Evolutionary conservation across 2,113 vertebrate genomes (phyloP).

Genomic region (Platanista minor): DNA sequence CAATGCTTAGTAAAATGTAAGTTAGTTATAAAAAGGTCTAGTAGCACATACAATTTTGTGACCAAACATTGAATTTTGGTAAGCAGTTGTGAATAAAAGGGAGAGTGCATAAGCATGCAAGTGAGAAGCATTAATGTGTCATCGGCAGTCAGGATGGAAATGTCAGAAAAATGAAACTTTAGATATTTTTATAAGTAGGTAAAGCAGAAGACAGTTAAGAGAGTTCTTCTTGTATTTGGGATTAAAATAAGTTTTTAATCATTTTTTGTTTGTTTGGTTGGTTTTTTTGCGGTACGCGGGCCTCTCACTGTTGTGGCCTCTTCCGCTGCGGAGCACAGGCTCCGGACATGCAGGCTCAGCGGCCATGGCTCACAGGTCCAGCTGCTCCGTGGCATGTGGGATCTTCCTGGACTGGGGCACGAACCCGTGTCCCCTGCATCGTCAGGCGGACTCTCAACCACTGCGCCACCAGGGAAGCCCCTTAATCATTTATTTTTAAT

Average conservation of each 20-base stretch:
- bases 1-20: not conserved
- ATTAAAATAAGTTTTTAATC: not conserved
- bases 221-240: not conserved
- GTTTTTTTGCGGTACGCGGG: no score
- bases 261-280: no score
- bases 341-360: no score
- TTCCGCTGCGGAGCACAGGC: no score
- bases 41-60: not conserved
- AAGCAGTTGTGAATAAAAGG: not conserved
- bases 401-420: no score
- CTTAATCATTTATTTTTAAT: no score
- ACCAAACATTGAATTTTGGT: not conserved
- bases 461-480: no score
- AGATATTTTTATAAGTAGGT: not conserved
- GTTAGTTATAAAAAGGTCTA: not conserved
- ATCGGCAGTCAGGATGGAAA: not conserved
- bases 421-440: no score
- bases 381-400: no score
- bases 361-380: no score
- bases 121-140: not conserved
- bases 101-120: not conserved
- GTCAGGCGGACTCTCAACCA: no score
- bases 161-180: not conserved
- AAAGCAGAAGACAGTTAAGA: not conserved
- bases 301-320: no score